These are phyloP conservation scores for Cheirogaleus medius DNA, from an alignment of 2,113 vertebrate genomes.

Conservation along the genomic window DNA sequence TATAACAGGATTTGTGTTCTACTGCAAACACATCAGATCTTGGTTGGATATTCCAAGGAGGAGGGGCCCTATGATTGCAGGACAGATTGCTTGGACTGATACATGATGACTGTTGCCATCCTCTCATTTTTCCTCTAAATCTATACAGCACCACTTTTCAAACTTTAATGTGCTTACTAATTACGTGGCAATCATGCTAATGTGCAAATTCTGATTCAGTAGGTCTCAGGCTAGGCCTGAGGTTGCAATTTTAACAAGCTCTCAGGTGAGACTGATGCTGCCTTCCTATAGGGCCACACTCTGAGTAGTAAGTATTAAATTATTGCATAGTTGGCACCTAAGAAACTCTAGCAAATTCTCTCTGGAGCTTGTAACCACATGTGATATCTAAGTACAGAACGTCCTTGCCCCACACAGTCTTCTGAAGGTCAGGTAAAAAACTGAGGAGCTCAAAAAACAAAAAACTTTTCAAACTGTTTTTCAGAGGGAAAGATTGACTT, in stretches of 20 bases:
- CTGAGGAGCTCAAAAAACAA: not conserved
- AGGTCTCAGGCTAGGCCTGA: not conserved
- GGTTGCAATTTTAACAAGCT: not conserved
- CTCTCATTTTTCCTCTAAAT: slow-evolving; percentile 21
- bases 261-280: not conserved
- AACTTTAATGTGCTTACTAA: not conserved
- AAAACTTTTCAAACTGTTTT: not conserved
- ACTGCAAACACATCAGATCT: not conserved
- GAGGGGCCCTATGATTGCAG: not conserved
- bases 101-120: not conserved
- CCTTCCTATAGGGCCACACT: not conserved
- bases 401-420: not conserved
- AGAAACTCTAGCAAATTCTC: not conserved
- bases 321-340: not conserved
- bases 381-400: not conserved
- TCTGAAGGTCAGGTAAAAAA: not conserved
- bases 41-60: not conserved
- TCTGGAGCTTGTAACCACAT: not conserved
- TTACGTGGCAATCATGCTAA: not conserved
- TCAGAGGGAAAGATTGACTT: not conserved
- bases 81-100: not conserved
- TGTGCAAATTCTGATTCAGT: not conserved
- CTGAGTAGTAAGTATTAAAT: not conserved
- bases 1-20: not conserved
- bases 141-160: not conserved